phyloP scores from a whole-genome alignment of 2,888 invertebrate species.

The Julus scandinavius region DNA sequence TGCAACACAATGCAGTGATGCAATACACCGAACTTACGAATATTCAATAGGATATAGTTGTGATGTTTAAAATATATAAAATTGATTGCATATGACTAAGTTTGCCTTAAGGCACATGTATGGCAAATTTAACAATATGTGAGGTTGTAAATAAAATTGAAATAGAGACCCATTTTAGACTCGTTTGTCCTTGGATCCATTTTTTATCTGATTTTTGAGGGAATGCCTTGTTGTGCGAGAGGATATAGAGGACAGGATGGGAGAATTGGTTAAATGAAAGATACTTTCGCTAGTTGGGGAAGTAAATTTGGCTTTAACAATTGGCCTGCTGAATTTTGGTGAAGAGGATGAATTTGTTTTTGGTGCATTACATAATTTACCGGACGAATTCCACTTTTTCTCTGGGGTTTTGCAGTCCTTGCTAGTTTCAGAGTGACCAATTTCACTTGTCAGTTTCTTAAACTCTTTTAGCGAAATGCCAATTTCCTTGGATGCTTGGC shows the following conservation, averaged over 20 bases:
- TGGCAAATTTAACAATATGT: neutral
- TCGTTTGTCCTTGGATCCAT: neutral
- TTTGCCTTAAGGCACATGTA: constrained; percentile 6
- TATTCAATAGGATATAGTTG: neutral
- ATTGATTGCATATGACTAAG: neutral
- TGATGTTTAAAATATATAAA: neutral
- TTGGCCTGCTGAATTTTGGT: neutral
- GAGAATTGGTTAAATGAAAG: constrained; percentile 50
- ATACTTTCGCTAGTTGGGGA: constrained; percentile 14
- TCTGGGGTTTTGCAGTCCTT: neutral
- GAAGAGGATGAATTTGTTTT: neutral
- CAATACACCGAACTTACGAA: neutral
- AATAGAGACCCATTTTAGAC: neutral
- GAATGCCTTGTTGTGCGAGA: constrained; percentile 11
- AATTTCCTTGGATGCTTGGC: constrained; percentile 47
- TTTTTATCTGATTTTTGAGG: neutral
- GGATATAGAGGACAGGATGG: neutral
- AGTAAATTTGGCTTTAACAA: constrained; percentile 24
- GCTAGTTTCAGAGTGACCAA: neutral
- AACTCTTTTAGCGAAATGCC: constrained; percentile 40
- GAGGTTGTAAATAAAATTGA: neutral
- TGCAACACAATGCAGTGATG: neutral
- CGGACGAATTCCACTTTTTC: neutral
- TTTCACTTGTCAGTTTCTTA: constrained; percentile 6
- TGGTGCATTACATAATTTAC: neutral